Evolutionary conservation across 2,888 invertebrate genomes (phyloP).

Genomic region (Euplexia lucipara): DNA sequence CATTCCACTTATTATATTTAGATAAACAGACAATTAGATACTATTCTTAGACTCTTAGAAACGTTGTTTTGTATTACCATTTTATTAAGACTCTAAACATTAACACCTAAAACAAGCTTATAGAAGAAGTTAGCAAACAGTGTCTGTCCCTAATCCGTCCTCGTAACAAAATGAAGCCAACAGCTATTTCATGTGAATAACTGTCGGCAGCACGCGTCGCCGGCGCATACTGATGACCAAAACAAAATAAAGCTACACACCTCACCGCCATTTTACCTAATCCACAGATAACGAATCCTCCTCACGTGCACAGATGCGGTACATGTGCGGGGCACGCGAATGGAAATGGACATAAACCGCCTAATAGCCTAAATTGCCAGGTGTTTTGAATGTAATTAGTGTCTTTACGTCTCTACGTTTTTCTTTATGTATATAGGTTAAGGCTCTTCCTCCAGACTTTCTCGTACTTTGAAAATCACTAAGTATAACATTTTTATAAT

Average conservation of each 20-base stretch:
- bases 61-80: conserved; percentile 18
- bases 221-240: conserved; percentile 81
- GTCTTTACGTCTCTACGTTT: conserved; percentile 14
- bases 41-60: conserved; percentile 33
- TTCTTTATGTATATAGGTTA: conserved; percentile 19
- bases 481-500: conserved; percentile 19
- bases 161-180: conserved; percentile 63
- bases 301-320: conserved; percentile 70
- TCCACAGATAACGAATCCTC: conserved; percentile 69
- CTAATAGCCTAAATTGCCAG: conserved; percentile 38
- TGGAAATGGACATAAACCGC: conserved; percentile 22
- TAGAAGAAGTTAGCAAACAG: conserved; percentile 47
- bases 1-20: conserved; percentile 29
- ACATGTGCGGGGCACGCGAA: conserved; percentile 47
- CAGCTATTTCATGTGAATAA: conserved; percentile 85
- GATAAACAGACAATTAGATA: conserved; percentile 7
- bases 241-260: conserved; percentile 69
- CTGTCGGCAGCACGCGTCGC: conserved; percentile 70
- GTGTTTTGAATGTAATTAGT: conserved; percentile 33
- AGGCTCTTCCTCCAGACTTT: conserved; percentile 37
- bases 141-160: conserved; percentile 72
- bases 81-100: conserved; percentile 28
- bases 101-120: conserved; percentile 23
- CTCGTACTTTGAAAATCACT: conserved; percentile 19
- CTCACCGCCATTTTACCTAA: conserved; percentile 76